phyloP scores from a whole-genome alignment of 2,113 vertebrate species.

The Dicrurus megarhynchus region DNA sequence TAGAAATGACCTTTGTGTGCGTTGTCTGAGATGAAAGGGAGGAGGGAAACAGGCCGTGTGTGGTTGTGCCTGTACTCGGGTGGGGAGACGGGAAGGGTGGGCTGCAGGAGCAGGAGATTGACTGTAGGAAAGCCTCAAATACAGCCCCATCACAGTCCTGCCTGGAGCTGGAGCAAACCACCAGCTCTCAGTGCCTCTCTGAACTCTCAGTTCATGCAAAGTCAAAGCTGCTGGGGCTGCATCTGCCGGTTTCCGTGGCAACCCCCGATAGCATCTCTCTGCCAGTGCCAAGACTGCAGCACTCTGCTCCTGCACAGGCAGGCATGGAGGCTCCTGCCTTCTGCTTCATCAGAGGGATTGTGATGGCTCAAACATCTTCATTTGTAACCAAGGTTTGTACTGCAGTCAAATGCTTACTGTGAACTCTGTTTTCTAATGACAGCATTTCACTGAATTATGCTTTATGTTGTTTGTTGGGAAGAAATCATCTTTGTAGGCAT shows the following conservation, averaged over 20 bases:
- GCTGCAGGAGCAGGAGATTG: not conserved
- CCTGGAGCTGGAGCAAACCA: not conserved
- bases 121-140: not conserved
- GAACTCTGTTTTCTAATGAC: not conserved
- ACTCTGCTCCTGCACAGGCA: not conserved
- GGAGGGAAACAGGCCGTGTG: accelerated
- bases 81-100: too few species aligned
- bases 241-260: not conserved
- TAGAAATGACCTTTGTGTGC: not conserved
- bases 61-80: accelerated
- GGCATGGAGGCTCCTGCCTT: not conserved
- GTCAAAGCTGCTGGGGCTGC: conserved; percentile 39
- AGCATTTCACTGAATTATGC: not conserved
- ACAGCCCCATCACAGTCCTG: not conserved
- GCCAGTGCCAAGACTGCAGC: conserved; percentile 17
- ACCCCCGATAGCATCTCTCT: not conserved
- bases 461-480: not conserved
- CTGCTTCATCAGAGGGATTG: not conserved
- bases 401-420: not conserved
- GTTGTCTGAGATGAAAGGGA: not conserved
- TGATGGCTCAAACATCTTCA: not conserved
- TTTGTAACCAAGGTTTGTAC: not conserved
- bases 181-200: not conserved
- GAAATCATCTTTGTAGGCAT: not conserved
- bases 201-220: conserved; percentile 5